Percentiles rank a stretch among this genome's conserved stretches.
phyloP scores from a whole-genome alignment of 2,113 vertebrate species.

The Cygnus atratus region DNA sequence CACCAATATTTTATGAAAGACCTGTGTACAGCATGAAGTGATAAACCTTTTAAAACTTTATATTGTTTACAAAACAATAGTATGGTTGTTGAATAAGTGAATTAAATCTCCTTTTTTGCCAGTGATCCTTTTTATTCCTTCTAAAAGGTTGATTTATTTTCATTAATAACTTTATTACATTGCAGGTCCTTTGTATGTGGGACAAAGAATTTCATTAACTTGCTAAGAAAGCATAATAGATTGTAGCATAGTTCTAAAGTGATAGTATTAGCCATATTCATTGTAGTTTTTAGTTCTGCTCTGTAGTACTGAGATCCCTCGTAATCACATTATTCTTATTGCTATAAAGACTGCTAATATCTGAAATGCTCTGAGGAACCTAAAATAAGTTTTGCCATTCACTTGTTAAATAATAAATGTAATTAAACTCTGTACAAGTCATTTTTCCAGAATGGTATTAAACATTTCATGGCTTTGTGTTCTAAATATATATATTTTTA shows the following conservation, averaged over 20 bases:
- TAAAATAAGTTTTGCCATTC: slow-evolving; percentile 64
- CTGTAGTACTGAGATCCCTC: slow-evolving; percentile 39
- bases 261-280: slow-evolving; percentile 56
- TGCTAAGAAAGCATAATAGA: slow-evolving; percentile 5
- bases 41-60: slow-evolving; percentile 1
- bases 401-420: slow-evolving; percentile 48
- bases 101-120: slow-evolving; percentile 11
- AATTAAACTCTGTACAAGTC: slow-evolving; percentile 42
- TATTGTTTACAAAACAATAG: slow-evolving; percentile 47
- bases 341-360: slow-evolving; percentile 62
- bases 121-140: slow-evolving; percentile 32
- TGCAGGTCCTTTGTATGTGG: slow-evolving; percentile 14
- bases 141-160: slow-evolving; percentile 51
- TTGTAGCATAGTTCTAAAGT: slow-evolving; percentile 51
- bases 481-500: slow-evolving; percentile 19
- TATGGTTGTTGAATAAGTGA: slow-evolving; percentile 31
- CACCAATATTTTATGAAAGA: slow-evolving; percentile 24
- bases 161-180: slow-evolving; percentile 28
- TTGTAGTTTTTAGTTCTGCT: slow-evolving; percentile 50
- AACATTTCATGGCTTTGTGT: slow-evolving; percentile 50
- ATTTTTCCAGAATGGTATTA: slow-evolving; percentile 42
- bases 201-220: slow-evolving; percentile 41
- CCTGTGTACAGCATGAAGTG: slow-evolving; percentile 40
- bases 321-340: slow-evolving; percentile 48
- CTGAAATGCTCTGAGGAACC: slow-evolving; percentile 49